Evolutionary conservation across 1,140 invertebrate species (phyloP).

Genomic region (Scaptomyza montana): DNA sequence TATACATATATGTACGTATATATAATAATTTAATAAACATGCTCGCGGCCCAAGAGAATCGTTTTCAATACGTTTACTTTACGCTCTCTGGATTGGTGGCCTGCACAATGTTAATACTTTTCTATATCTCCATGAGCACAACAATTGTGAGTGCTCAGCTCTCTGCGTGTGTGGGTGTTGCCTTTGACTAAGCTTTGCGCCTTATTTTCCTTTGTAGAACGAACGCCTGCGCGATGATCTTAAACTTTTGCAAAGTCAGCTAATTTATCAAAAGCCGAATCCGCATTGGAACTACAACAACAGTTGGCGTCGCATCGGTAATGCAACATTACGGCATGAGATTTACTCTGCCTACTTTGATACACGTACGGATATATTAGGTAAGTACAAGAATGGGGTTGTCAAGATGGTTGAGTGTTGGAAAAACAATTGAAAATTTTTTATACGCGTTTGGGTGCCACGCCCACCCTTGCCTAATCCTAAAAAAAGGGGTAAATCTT

Average conservation of each 20-base stretch:
- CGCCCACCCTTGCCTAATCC: too few species aligned
- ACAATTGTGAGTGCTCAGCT: constrained; percentile 67
- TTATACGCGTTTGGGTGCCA: too few species aligned
- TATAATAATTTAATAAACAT: constrained; percentile 43
- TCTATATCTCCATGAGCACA: constrained; percentile 77
- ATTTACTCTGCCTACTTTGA: constrained; percentile 82
- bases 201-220: constrained; percentile 47
- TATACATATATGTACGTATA: constrained; percentile 6
- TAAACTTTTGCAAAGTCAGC: constrained; percentile 51
- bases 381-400: constrained; percentile 33
- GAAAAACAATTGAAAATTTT: too few species aligned
- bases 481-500: too few species aligned
- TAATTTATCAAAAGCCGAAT: constrained; percentile 64
- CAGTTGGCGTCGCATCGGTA: constrained; percentile 73
- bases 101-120: constrained; percentile 65
- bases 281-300: constrained; percentile 74
- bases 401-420: too few species aligned
- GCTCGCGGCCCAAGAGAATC: constrained; percentile 69
- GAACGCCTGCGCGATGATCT: constrained; percentile 72
- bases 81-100: constrained; percentile 73
- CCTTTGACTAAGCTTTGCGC: background rate
- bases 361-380: constrained; percentile 65
- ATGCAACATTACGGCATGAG: constrained; percentile 57
- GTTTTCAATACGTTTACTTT: constrained; percentile 80
- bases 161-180: background rate